These are phyloP conservation scores for Nansenia antarctica DNA, from an alignment of 2,113 vertebrate species.

Conservation along the genomic window DNA sequence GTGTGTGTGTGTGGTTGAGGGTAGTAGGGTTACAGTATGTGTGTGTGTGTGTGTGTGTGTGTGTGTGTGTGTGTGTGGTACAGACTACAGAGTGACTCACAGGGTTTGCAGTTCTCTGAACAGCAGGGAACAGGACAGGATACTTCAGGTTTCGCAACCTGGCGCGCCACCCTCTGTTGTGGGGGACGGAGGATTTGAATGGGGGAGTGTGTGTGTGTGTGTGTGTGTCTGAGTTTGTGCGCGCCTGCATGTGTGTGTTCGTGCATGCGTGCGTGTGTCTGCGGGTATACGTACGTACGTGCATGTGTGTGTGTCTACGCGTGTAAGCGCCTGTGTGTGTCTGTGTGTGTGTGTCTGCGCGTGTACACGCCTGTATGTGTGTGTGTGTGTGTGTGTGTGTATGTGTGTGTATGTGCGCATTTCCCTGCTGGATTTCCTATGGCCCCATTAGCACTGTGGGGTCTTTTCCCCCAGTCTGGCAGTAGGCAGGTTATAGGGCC, in stretches of 20 bases:
- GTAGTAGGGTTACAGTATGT: no score
- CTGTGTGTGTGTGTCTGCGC: no score
- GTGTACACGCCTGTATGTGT: no score
- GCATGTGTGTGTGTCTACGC: not conserved
- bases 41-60: not conserved
- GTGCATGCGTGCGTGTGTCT: not conserved
- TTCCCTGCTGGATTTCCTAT: not conserved
- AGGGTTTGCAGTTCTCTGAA: no score
- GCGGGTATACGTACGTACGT: not conserved
- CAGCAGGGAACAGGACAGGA: no score
- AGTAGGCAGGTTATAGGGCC: constrained; percentile 11
- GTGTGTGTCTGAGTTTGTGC: not conserved
- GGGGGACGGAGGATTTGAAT: no score
- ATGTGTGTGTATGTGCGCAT: not conserved
- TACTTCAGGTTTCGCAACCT: no score
- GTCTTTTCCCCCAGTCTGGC: not conserved
- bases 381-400: not conserved
- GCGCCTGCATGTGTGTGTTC: constrained; percentile 8
- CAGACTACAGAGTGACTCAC: not conserved
- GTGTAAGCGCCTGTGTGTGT: not conserved
- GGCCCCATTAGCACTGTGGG: not conserved
- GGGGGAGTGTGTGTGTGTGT: not conserved
- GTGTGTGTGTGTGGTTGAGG: no score
- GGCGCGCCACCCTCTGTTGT: no score
- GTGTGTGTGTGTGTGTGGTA: not conserved